Conservation (phyloP, 2,797 vertebrate genomes). For the Xenentodon cancila region DNA sequence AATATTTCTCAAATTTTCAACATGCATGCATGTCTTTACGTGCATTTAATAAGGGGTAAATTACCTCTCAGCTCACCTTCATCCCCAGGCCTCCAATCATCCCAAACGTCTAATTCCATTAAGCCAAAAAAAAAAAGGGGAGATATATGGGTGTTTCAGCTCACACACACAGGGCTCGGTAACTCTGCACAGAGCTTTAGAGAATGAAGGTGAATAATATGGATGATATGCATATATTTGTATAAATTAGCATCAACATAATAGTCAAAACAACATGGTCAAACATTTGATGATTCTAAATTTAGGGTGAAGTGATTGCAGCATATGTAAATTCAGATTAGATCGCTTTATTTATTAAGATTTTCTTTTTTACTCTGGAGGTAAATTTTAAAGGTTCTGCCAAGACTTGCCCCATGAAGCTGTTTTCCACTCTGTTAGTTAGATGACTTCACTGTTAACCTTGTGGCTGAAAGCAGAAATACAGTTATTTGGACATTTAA, state of each 20-base stretch:
- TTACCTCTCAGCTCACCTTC: slow-evolving; percentile 72
- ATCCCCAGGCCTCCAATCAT: slow-evolving; percentile 69
- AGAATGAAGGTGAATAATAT: slow-evolving; percentile 41
- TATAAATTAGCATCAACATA: slow-evolving; percentile 76
- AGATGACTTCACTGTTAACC: slow-evolving; percentile 37
- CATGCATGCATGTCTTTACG: slow-evolving; percentile 70
- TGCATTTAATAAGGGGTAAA: slow-evolving; percentile 67
- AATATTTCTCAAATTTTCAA: slow-evolving; percentile 57
- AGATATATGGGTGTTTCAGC: slow-evolving; percentile 35
- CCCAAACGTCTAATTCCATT: background rate
- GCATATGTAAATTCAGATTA: slow-evolving; percentile 63
- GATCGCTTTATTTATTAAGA: slow-evolving; percentile 11
- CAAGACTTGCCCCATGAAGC: slow-evolving; percentile 42
- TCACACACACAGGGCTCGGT: slow-evolving; percentile 56
- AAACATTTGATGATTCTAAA: slow-evolving; percentile 49
- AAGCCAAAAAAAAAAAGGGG: too few species aligned
- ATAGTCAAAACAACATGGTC: slow-evolving; percentile 68
- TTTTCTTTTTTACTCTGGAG: background rate
- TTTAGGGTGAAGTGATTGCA: slow-evolving; percentile 35
- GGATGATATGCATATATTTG: slow-evolving; percentile 75
- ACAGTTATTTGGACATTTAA: slow-evolving; percentile 42
- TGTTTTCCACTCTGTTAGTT: slow-evolving; percentile 39
- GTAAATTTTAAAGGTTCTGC: slow-evolving; percentile 44
- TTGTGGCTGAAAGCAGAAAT: slow-evolving; percentile 12
- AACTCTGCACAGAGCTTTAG: slow-evolving; percentile 42